Percentiles rank a stretch among this genome's conserved stretches.
phyloP scores from a whole-genome alignment of 2,888 invertebrate genomes.

The Parelbella ahira region DNA sequence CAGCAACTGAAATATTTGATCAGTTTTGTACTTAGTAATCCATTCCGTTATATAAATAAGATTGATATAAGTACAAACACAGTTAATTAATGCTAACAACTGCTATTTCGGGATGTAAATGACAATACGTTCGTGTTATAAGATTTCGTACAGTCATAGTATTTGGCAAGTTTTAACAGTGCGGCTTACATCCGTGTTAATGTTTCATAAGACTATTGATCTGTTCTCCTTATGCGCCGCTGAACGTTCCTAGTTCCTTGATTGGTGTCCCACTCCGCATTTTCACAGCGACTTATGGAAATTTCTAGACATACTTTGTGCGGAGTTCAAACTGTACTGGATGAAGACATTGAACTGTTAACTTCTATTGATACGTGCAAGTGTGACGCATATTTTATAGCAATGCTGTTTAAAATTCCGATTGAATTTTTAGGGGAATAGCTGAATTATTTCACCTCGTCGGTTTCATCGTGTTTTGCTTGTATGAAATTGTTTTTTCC shows the following conservation, averaged over 20 bases:
- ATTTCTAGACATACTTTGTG: slow-evolving; percentile 49
- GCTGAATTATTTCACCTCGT: slow-evolving; percentile 43
- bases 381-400: slow-evolving; percentile 8
- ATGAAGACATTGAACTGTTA: slow-evolving; percentile 49
- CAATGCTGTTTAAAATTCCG: slow-evolving; percentile 8
- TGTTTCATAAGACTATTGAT: background rate
- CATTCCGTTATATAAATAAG: too few relatives aligned
- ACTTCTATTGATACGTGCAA: slow-evolving; percentile 9
- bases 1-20: too few relatives aligned
- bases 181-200: background rate
- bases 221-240: background rate
- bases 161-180: too few relatives aligned
- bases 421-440: slow-evolving; percentile 25
- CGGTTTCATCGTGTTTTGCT: slow-evolving; percentile 45
- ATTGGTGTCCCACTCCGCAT: slow-evolving; percentile 48
- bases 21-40: too few relatives aligned
- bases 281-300: slow-evolving; percentile 51
- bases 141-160: too few relatives aligned
- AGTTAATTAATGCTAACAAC: too few relatives aligned
- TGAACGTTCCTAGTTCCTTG: slow-evolving; percentile 4
- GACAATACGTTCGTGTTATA: too few relatives aligned
- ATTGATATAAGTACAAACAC: too few relatives aligned
- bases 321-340: slow-evolving; percentile 54
- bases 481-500: slow-evolving; percentile 55
- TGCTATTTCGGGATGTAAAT: too few relatives aligned